Base-by-base conservation (phyloP, 2,797 vertebrate species). In the Sebastes ruberrimus region DNA sequence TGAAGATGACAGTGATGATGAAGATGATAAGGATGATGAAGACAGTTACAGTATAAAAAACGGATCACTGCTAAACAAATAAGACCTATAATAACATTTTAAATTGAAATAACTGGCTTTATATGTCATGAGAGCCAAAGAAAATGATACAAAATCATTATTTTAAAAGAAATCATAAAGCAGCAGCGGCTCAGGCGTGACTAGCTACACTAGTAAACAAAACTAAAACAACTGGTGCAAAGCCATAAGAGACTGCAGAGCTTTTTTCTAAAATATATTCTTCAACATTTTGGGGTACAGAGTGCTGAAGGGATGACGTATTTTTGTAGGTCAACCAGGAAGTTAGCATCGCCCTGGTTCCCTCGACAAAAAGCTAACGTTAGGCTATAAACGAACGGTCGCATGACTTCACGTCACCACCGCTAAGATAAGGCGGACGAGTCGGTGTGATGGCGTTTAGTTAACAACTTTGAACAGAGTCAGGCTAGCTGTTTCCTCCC, bases 1-100 rank as follows among this genome's bases (percentile, higher is more conserved):
- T 72, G 78, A 81, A 11, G 80, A 86, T 7, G 79, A 68, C 7
- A 67, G 69, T 32, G 65, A 55, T 1, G 35, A 46, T 25, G 63
- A 60, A 2, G 63, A 69, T 56, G n/a, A 63, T 23, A 49, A 49
- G 14, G 32, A 74, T 22, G 33, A 38, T 16, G 52, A 56, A 4
- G 23, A 59, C 2, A 6, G 2, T 14, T 13, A 49, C 20, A 53
- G 11, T n/a, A 1, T 32, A 53, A 67, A 42, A 55, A 32, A 32
- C n/a, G 0, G 2, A 65, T 38, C 18, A 30, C 20, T 30, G 14
- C 25, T 20, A 6, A 5, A 28, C 3, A 57, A 5, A 30, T 0
- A 14, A 35, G 16, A 63, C 25, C n/a, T 30, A 18, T 10, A 13
- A 55, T 14, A 6, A 55, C 3, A 25, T 30, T 28, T 59, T 60